Conservation (phyloP, 2,113 vertebrate genomes). For the Ptyas mucosa region DNA sequence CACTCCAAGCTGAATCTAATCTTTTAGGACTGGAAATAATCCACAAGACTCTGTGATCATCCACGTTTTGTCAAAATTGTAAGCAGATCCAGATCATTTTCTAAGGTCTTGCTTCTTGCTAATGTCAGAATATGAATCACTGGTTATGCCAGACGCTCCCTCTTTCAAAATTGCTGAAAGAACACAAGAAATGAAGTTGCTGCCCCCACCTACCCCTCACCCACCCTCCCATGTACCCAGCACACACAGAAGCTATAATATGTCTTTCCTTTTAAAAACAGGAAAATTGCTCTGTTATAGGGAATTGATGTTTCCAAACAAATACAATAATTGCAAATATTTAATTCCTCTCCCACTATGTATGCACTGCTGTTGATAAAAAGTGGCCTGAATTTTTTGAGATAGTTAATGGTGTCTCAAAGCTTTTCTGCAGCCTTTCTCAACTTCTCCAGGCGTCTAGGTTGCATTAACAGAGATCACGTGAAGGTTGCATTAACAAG, state of each 20-base stretch:
- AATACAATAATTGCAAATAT: not conserved
- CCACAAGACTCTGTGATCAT: constrained; percentile 38
- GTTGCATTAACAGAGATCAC: no score
- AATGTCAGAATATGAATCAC: constrained; percentile 60
- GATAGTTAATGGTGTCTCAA: not conserved
- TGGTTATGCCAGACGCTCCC: constrained; percentile 53
- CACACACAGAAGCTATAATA: not conserved
- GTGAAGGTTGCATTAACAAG: no score
- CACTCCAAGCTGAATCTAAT: constrained; percentile 36
- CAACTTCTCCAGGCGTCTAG: not conserved
- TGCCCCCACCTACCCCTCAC: constrained; percentile 1
- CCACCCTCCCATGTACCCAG: not conserved
- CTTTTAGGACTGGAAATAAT: constrained; percentile 47
- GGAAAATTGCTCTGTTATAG: rapidly evolving
- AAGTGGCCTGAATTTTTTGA: not conserved
- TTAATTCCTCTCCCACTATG: not conserved
- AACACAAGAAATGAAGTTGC: constrained; percentile 56
- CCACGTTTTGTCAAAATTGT: constrained; percentile 50
- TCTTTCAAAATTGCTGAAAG: constrained; percentile 55
- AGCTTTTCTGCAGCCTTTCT: not conserved
- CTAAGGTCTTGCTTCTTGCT: constrained; percentile 61
- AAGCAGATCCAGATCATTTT: constrained; percentile 47
- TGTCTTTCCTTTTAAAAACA: not conserved
- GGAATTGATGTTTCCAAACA: constrained; percentile 18
- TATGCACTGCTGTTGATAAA: not conserved